Percentiles rank a stretch among this genome's conserved stretches.
Evolutionary conservation across 2,113 vertebrate genomes (phyloP).

Genomic region (Danionella cerebrum): DNA sequence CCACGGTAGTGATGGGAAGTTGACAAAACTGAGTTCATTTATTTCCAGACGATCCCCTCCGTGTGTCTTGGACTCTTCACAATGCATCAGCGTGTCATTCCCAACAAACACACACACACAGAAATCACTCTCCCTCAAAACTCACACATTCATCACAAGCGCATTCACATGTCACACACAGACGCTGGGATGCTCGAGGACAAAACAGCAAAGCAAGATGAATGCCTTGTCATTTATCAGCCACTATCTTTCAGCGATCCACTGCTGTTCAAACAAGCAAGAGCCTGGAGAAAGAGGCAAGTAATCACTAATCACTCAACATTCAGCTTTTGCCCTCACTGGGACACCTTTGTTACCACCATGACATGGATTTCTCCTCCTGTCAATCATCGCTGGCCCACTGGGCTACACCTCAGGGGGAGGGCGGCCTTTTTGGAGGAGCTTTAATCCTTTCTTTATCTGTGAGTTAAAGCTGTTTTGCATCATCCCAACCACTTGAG

Average conservation of each 20-base stretch:
- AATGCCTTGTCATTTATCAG: conserved; percentile 44
- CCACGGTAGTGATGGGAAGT: too few relatives aligned
- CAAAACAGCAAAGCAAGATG: conserved; percentile 45
- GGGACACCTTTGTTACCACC: conserved; percentile 44
- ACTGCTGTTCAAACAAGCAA: conserved; percentile 12
- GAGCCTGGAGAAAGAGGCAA: conserved; percentile 1
- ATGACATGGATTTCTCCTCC: conserved; percentile 31
- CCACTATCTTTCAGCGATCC: conserved; percentile 19
- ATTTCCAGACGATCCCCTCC: not conserved
- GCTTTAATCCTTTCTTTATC: not conserved
- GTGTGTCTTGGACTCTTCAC: conserved; percentile 10
- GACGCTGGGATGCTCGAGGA: conserved; percentile 11
- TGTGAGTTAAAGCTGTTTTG: not conserved
- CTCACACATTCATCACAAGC: conserved; percentile 15
- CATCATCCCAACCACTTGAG: not conserved
- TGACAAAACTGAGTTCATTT: conserved; percentile 16
- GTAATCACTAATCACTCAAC: conserved; percentile 16
- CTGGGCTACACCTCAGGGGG: not conserved
- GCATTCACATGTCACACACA: conserved; percentile 18
- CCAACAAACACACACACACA: conserved; percentile 13
- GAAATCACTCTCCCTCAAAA: conserved; percentile 4
- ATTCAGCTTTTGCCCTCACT: conserved; percentile 34
- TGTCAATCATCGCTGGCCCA: conserved; percentile 45
- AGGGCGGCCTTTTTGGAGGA: not conserved
- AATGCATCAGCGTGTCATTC: conserved; percentile 8